phyloP scores from a whole-genome alignment of 2,888 invertebrate genomes.

The Merodon equestris region DNA sequence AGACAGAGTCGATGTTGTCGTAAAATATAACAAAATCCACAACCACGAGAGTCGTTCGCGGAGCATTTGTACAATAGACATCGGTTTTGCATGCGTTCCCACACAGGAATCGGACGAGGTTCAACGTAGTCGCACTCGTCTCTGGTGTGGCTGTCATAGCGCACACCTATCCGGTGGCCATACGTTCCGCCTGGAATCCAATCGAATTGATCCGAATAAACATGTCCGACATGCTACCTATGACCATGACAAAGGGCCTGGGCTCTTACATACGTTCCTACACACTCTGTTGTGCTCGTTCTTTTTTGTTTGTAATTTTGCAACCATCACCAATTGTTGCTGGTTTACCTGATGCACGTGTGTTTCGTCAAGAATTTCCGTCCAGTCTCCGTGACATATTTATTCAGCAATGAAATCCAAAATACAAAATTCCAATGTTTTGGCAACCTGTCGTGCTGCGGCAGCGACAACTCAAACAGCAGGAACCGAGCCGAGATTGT shows the following conservation, averaged over 20 bases:
- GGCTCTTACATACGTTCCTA: conserved; percentile 1
- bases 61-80: conserved; percentile 24
- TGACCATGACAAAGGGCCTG: conserved; percentile 29
- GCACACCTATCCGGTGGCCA: conserved; percentile 15
- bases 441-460: conserved; percentile 63
- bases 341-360: conserved; percentile 41
- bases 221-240: conserved; percentile 19
- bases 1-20: background rate
- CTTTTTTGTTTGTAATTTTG: conserved; percentile 19
- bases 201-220: conserved; percentile 41
- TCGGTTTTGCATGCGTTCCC: conserved; percentile 43
- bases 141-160: conserved; percentile 22
- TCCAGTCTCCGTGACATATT: conserved; percentile 30
- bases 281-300: background rate
- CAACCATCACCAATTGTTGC: conserved; percentile 38
- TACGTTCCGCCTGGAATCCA: too few relatives aligned
- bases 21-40: too few relatives aligned
- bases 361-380: too few relatives aligned
- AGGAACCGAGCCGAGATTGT: conserved; percentile 16
- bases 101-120: conserved; percentile 1
- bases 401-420: conserved; percentile 13
- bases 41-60: conserved; percentile 22
- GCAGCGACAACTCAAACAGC: conserved; percentile 53
- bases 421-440: conserved; percentile 44
- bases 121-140: too few relatives aligned